Conservation (phyloP, 2,113 vertebrate species). For the Romanogobio albipinnatus region DNA sequence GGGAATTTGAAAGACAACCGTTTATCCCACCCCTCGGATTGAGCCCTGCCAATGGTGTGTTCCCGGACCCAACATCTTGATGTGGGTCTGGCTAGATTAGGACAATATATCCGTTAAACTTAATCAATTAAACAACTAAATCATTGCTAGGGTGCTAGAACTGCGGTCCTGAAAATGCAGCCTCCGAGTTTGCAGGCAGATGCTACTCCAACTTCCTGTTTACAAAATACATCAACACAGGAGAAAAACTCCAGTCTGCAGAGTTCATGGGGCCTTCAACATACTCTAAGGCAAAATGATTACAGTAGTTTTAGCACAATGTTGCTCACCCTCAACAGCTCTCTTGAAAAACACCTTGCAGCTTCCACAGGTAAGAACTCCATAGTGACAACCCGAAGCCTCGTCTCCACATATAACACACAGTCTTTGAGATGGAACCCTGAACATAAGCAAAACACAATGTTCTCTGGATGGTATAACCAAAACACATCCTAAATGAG, state of each 20-base stretch:
- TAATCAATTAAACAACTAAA: too few relatives aligned
- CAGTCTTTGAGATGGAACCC: slow-evolving; percentile 87
- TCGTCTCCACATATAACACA: slow-evolving; percentile 96
- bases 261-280: background rate
- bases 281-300: background rate
- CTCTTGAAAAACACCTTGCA: slow-evolving; percentile 99
- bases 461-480: background rate
- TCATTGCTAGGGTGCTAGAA: too few relatives aligned
- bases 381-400: slow-evolving; percentile 96
- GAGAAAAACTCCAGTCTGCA: background rate
- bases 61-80: too few relatives aligned
- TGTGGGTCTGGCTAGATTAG: too few relatives aligned
- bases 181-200: too few relatives aligned
- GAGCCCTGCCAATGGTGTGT: too few relatives aligned
- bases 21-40: too few relatives aligned
- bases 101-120: too few relatives aligned
- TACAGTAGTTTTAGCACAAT: background rate
- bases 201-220: background rate
- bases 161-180: too few relatives aligned
- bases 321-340: slow-evolving; percentile 91
- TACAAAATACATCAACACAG: background rate
- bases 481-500: background rate
- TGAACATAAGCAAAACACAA: slow-evolving; percentile 62
- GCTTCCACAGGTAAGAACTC: slow-evolving; percentile 96
- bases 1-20: too few relatives aligned